Evolutionary conservation across 2,113 vertebrate species (phyloP).

Genomic region (Elgaria multicarinata): DNA sequence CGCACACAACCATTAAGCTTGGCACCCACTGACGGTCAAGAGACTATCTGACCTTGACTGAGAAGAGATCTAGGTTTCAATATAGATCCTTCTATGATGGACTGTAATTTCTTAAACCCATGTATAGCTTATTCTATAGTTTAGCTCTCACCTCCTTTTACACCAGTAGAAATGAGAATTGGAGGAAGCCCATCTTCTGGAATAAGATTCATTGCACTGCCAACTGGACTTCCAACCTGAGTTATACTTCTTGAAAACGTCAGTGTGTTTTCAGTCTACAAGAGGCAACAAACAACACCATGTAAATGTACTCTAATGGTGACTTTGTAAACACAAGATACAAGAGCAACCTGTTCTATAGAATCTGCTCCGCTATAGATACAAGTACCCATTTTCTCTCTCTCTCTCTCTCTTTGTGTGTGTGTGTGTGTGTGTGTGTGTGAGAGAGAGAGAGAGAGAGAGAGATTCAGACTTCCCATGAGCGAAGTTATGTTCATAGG

Average conservation of each 20-base stretch:
- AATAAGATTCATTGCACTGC: slow-evolving; percentile 96
- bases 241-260: slow-evolving; percentile 84
- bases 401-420: too few species aligned
- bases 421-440: too few species aligned
- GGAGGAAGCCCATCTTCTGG: slow-evolving; percentile 98
- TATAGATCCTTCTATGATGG: neutral
- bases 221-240: slow-evolving; percentile 91
- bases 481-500: neutral
- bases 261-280: slow-evolving; percentile 80
- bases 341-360: slow-evolving; percentile 20
- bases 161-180: slow-evolving; percentile 98
- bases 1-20: neutral
- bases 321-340: neutral
- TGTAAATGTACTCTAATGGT: neutral
- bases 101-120: neutral
- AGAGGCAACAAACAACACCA: slow-evolving; percentile 58
- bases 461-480: neutral
- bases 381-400: neutral
- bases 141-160: slow-evolving; percentile 92
- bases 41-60: neutral
- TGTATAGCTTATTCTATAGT: slow-evolving; percentile 13
- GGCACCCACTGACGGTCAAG: neutral
- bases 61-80: neutral
- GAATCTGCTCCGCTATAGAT: neutral
- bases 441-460: neutral